phyloP scores from a whole-genome alignment of 2,888 invertebrate genomes.

The Drosophila dives region DNA sequence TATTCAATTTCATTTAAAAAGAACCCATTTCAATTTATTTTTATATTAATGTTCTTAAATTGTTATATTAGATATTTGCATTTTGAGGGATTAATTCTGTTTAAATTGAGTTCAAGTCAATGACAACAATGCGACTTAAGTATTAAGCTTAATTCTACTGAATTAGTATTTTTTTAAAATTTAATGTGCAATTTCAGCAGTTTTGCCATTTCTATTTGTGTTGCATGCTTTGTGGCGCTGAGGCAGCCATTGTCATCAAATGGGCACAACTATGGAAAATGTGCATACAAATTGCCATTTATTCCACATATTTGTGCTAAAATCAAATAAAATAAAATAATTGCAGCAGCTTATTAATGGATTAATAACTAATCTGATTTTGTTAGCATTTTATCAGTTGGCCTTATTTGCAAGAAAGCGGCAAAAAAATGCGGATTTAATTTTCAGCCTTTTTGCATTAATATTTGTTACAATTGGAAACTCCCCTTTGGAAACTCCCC shows the following conservation, averaged over 20 bases:
- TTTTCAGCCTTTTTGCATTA: conserved; percentile 4
- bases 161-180: background rate
- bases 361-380: conserved; percentile 32
- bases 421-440: background rate
- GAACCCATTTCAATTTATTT: background rate
- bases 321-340: conserved; percentile 3
- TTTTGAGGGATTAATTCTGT: background rate
- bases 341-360: conserved; percentile 25
- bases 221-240: conserved; percentile 60
- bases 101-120: background rate
- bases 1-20: conserved; percentile 7
- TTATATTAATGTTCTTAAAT: background rate
- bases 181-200: conserved; percentile 39
- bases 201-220: conserved; percentile 31
- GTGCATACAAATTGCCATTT: background rate
- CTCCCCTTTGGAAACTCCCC: conserved; percentile 50
- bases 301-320: conserved; percentile 24
- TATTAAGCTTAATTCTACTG: background rate
- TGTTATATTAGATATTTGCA: conserved; percentile 3
- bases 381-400: conserved; percentile 21
- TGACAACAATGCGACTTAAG: background rate
- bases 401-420: conserved; percentile 35
- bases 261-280: conserved; percentile 9
- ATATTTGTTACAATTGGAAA: conserved; percentile 41
- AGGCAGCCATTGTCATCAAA: conserved; percentile 16